These are phyloP conservation scores for Deroplatys truncata DNA, from an alignment of 2,888 invertebrate genomes.

Conservation along the genomic window DNA sequence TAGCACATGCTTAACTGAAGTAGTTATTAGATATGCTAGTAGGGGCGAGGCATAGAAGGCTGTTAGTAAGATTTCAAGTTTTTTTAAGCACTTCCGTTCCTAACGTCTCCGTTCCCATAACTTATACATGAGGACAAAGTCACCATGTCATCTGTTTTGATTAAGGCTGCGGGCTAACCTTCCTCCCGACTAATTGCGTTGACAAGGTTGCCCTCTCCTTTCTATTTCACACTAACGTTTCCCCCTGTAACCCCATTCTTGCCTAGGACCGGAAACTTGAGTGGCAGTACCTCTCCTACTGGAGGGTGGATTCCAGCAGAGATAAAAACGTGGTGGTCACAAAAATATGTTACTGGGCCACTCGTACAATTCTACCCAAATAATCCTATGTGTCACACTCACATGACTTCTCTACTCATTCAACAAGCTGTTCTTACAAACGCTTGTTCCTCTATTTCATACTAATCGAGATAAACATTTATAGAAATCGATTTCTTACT, in stretches of 20 bases:
- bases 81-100: background rate
- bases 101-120: background rate
- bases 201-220: background rate
- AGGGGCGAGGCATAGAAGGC: background rate
- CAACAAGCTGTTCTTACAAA: no score
- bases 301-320: no score
- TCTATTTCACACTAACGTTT: background rate
- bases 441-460: no score
- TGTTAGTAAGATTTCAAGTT: background rate
- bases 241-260: background rate
- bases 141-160: background rate
- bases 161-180: background rate
- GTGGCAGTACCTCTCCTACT: background rate
- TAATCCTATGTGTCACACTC: no score
- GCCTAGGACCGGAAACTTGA: background rate
- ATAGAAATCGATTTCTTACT: no score
- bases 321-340: no score
- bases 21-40: background rate
- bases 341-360: no score
- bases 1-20: no score
- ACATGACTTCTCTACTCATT: no score
- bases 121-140: background rate
- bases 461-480: no score
- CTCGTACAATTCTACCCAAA: no score
- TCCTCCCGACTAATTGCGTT: background rate